These are phyloP conservation scores for Agapostemon virescens DNA, from an alignment of 2,888 invertebrate species.

Conservation along the genomic window DNA sequence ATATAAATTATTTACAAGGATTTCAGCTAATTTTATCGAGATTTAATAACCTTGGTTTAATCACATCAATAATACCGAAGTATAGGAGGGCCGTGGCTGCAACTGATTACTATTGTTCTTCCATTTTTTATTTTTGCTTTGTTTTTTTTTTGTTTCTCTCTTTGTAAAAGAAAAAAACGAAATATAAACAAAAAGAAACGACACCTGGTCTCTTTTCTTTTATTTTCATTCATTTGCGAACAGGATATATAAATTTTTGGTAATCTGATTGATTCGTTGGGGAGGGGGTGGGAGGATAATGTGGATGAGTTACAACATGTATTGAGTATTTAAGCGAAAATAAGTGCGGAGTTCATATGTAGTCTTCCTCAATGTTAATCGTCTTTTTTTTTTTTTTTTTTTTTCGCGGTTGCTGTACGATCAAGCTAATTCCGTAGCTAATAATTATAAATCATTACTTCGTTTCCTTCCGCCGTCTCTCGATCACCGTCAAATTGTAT, in stretches of 20 bases:
- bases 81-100: slow-evolving; percentile 75
- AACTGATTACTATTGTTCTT: slow-evolving; percentile 46
- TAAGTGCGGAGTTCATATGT: slow-evolving; percentile 33
- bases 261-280: slow-evolving; percentile 8
- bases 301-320: slow-evolving; percentile 17
- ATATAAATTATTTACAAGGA: slow-evolving; percentile 80
- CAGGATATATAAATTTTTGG: slow-evolving; percentile 16
- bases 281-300: background rate
- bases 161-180: slow-evolving; percentile 25
- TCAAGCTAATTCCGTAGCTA: slow-evolving; percentile 34
- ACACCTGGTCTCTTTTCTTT: slow-evolving; percentile 41
- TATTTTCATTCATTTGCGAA: slow-evolving; percentile 23
- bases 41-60: slow-evolving; percentile 77
- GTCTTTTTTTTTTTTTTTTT: too few relatives aligned
- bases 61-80: slow-evolving; percentile 79
- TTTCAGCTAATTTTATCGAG: slow-evolving; percentile 77
- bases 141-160: slow-evolving; percentile 24
- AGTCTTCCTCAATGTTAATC: slow-evolving; percentile 25
- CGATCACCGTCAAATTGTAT: slow-evolving; percentile 43
- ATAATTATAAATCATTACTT: slow-evolving; percentile 30
- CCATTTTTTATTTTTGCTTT: background rate
- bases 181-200: slow-evolving; percentile 21
- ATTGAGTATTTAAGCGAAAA: slow-evolving; percentile 49
- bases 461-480: slow-evolving; percentile 4
- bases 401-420: slow-evolving; percentile 46